Evolutionary conservation across 37 sponge, comb jelly and placozoan genomes (phyloP).

Genomic region (Beroe forskalii): DNA sequence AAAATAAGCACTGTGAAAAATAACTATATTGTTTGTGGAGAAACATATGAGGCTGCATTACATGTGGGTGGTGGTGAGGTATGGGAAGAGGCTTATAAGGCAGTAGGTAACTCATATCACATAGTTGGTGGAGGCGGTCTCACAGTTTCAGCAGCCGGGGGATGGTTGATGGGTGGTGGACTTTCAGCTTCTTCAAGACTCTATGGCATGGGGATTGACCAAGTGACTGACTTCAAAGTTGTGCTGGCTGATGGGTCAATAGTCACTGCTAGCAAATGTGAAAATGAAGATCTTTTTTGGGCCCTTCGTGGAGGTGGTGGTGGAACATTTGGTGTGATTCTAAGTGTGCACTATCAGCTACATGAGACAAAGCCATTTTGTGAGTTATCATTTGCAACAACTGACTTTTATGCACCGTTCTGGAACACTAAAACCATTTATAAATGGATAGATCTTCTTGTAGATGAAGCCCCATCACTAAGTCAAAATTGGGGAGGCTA

Average conservation of each 20-base stretch:
- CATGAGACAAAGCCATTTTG: slow-evolving; percentile 49
- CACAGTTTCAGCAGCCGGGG: slow-evolving; percentile 52
- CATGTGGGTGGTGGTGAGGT: slow-evolving; percentile 35
- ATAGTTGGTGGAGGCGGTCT: slow-evolving; percentile 45
- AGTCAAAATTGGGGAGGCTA: slow-evolving; percentile 32
- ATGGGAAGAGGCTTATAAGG: slow-evolving; percentile 53
- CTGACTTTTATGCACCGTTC: not conserved
- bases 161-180: slow-evolving; percentile 60
- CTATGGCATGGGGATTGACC: slow-evolving; percentile 69
- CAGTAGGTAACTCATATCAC: slow-evolving; percentile 2
- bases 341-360: slow-evolving; percentile 14
- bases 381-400: not conserved
- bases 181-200: slow-evolving; percentile 24
- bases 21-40: not conserved
- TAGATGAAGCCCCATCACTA: not conserved
- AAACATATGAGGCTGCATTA: slow-evolving; percentile 33
- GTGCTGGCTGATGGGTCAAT: slow-evolving; percentile 68
- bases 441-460: slow-evolving; percentile 42
- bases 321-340: slow-evolving; percentile 69
- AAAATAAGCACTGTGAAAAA: not conserved
- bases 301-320: slow-evolving; percentile 72
- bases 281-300: slow-evolving; percentile 71
- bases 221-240: slow-evolving; percentile 57
- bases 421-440: slow-evolving; percentile 8
- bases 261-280: slow-evolving; percentile 59